phyloP scores from a whole-genome alignment of 2,888 invertebrate species.

The Hypomecis punctinalis region DNA sequence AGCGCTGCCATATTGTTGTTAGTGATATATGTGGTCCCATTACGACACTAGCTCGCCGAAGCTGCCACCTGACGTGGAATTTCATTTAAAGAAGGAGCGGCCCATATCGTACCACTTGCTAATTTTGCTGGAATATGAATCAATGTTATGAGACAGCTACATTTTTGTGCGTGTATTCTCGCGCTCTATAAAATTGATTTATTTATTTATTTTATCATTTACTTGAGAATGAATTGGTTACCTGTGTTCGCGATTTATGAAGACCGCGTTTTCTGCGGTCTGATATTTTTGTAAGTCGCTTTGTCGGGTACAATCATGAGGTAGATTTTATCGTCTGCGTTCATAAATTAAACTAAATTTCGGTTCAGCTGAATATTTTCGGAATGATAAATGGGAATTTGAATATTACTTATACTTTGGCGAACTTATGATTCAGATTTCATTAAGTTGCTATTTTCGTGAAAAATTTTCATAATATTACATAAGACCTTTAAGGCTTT shows the following conservation, averaged over 20 bases:
- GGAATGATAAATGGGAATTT: background rate
- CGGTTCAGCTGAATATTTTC: background rate
- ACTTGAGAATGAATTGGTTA: constrained; percentile 42
- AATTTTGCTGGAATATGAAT: constrained; percentile 74
- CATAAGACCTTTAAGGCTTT: too few relatives aligned
- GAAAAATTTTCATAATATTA: too few relatives aligned
- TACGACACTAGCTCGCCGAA: constrained; percentile 53
- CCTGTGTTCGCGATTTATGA: constrained; percentile 34
- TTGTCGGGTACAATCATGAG: background rate
- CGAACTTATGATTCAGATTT: background rate
- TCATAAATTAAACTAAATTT: constrained; percentile 8
- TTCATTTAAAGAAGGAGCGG: constrained; percentile 77
- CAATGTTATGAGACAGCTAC: constrained; percentile 71
- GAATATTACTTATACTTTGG: background rate
- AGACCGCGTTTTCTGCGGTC: constrained; percentile 34
- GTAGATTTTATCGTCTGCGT: constrained; percentile 1
- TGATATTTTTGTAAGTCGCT: constrained; percentile 6
- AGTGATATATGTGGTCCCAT: constrained; percentile 72
- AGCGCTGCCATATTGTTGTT: constrained; percentile 68
- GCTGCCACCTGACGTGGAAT: constrained; percentile 75
- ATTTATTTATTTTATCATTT: constrained; percentile 54
- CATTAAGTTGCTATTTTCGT: background rate
- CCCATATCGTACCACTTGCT: constrained; percentile 66
- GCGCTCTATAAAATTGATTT: constrained; percentile 61
- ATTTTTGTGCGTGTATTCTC: constrained; percentile 67